A percentile compares a stretch with the other conserved stretches of the same genome.
phyloP scores from a whole-genome alignment of 2,888 invertebrate genomes.

The Panorpa germanica region DNA sequence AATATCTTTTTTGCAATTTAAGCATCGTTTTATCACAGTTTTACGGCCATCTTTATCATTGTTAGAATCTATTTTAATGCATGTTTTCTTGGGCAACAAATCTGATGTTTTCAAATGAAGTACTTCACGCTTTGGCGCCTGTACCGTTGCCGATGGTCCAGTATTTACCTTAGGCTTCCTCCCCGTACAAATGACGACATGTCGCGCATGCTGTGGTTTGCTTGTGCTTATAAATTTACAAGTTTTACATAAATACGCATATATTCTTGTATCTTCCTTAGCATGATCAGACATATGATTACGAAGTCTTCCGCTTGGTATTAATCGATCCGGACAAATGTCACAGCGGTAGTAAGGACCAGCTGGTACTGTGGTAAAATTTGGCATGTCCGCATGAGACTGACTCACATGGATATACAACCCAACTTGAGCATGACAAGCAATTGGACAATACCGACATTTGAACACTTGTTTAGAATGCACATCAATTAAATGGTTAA shows the following conservation, averaged over 20 bases:
- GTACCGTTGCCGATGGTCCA: no score
- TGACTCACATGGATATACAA: slow-evolving; percentile 25
- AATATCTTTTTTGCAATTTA: no score
- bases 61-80: no score
- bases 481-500: slow-evolving; percentile 25
- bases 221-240: slow-evolving; percentile 13
- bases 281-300: slow-evolving; percentile 24
- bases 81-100: no score
- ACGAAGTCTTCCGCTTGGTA: slow-evolving; percentile 21
- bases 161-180: slow-evolving; percentile 23
- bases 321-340: slow-evolving; percentile 23
- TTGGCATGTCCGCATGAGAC: slow-evolving; percentile 18
- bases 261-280: slow-evolving; percentile 18
- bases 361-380: slow-evolving; percentile 13
- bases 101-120: no score
- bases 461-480: slow-evolving; percentile 27
- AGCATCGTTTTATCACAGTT: no score
- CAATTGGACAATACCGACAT: slow-evolving; percentile 25
- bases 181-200: slow-evolving; percentile 23
- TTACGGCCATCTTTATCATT: no score
- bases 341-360: slow-evolving; percentile 24
- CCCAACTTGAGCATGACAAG: slow-evolving; percentile 23
- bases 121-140: no score
- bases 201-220: slow-evolving; percentile 8
- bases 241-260: slow-evolving; percentile 20